phyloP scores from a whole-genome alignment of 1,140 invertebrate genomes.

The Drosophila prosaltans region DNA sequence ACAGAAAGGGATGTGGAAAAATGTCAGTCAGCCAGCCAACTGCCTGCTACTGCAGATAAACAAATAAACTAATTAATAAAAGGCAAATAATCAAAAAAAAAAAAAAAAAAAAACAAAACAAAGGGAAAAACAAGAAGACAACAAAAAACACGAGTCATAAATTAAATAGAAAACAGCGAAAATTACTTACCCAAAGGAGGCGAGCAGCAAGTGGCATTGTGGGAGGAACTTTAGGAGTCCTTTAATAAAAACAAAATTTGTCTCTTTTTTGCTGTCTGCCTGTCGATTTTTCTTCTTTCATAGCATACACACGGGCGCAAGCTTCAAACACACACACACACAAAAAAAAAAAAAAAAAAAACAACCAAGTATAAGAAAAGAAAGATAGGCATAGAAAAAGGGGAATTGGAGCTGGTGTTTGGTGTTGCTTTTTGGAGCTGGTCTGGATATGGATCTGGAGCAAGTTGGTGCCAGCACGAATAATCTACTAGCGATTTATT shows the following conservation, averaged over 20 bases:
- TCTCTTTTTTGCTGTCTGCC: constrained; percentile 60
- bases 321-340: constrained; percentile 17
- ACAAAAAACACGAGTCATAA: constrained; percentile 75
- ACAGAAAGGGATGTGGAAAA: constrained; percentile 29
- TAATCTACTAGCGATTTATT: constrained; percentile 81
- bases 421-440: constrained; percentile 4
- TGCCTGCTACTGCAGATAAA: constrained; percentile 49
- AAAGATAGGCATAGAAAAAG: neutral
- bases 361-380: constrained; percentile 22
- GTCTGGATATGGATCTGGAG: constrained; percentile 16
- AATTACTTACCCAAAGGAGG: constrained; percentile 73
- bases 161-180: constrained; percentile 80
- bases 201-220: constrained; percentile 16
- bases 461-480: constrained; percentile 71
- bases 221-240: neutral
- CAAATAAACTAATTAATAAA: constrained; percentile 82
- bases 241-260: constrained; percentile 47
- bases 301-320: constrained; percentile 74
- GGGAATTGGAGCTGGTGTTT: neutral
- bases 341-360: constrained; percentile 38
- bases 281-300: constrained; percentile 70
- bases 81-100: constrained; percentile 63
- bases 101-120: constrained; percentile 40
- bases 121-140: constrained; percentile 30
- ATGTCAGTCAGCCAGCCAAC: constrained; percentile 24